Base-by-base conservation (phyloP, 2,113 vertebrate genomes). In the Etheostoma spectabile region DNA sequence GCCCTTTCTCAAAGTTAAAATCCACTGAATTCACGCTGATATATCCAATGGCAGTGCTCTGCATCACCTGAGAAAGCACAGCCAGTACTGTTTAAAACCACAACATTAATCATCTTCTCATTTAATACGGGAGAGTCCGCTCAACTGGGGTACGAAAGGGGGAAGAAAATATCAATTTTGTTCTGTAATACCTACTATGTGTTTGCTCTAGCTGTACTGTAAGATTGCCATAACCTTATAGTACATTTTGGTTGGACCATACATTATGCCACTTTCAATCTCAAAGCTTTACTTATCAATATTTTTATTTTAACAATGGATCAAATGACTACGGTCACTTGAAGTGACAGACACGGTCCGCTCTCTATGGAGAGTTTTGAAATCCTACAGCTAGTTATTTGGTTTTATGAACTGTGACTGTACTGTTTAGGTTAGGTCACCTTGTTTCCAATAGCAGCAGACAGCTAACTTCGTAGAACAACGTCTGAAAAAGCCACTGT, bases 1-100 rank as follows among this genome's bases (percentile, higher is more conserved):
- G 62, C 57, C 5, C 3, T 27, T 68, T 74, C 42, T 85, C 30
- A 57, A 24, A 53, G 65, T 61, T 62, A 27, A 80, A 83, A 75
- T 49, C n/a, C 55, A 80, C 56, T 61, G 19, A 67, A 64, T 60
- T 75, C 65, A 46, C 35, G 35, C 22, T 48, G 30, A 72, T 75
- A 63, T 52, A 51, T 67, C n/a, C n/a, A 68, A 42, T 60, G 65
- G 24, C 15, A 7, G 52, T 68, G 71, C 24, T 77, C 22, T 73
- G 52, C 62, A 57, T 75, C 68, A 77, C 42, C 27, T 33, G 38
- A 79, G 22, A 70, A 6, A 35, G 80, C 51, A 33, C n/a, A 21
- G 46, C 11, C 49, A 53, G 19, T 42, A 6, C 65, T 67, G 30
- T 30, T 18, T 68, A 35, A 21, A 66, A 80, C 21, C 27, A 56